Evolutionary conservation across 1,140 invertebrate genomes (phyloP), one percentile per base, ranked within the genome.

Genomic region (Meloidogyne exigua): DNA sequence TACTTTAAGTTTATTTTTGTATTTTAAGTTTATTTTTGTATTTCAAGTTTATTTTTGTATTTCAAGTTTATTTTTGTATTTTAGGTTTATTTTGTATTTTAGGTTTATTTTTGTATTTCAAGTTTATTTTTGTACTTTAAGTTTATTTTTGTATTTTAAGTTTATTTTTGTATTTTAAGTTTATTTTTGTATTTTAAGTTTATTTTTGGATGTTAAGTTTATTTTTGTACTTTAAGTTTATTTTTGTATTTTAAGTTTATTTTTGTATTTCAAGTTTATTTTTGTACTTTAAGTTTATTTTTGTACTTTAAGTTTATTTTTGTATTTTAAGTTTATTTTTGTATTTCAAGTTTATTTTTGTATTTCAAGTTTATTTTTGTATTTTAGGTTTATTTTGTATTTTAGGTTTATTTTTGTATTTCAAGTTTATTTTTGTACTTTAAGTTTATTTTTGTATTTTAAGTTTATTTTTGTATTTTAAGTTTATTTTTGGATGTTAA

Each of bases 281-380:
- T 32, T n/a, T n/a, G n/a, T n/a, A 32, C 11, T 32, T 25, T 9
- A 75, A 21, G 11, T n/a, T n/a, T n/a, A n/a, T n/a, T n/a, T n/a
- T n/a, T n/a, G n/a, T n/a, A n/a, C n/a, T n/a, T n/a, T n/a, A n/a
- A n/a, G n/a, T n/a, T 12, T 87, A 88, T 64, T 80, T 77, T 67
- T 81, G 87, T 80, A 78, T 87, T 68, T 83, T 82, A 85, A 82
- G 85, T 82, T 44, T 42, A 18, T 23, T 36, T 28, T 18, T 15
- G 28, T n/a, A n/a, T n/a, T n/a, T n/a, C n/a, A n/a, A n/a, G n/a
- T n/a, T 71, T 71, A 23, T 32, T 49, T 18, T 49, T 49, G 44
- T 49, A 49, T 49, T 49, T 18, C 44, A 49, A 49, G 44, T 32
- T 65, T 75, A 36, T 23, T 76, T 39, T 5, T 70, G 62, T 36